Evolutionary conservation across 2,888 invertebrate genomes (phyloP).

Genomic region (Drosophila mimica): DNA sequence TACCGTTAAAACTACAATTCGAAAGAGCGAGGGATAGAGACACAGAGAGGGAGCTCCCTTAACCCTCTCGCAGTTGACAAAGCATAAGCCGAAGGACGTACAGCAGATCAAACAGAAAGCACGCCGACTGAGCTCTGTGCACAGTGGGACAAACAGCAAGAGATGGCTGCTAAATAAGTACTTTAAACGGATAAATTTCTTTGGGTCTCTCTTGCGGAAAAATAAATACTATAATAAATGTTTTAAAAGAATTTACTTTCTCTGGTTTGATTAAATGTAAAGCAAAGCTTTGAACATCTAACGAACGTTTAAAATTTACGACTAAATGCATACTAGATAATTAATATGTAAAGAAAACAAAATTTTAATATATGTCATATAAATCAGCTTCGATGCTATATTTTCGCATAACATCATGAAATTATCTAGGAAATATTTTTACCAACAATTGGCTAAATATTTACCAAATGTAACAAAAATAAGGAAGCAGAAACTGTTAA

Average conservation of each 20-base stretch:
- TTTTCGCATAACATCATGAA: no score
- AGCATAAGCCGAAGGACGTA: slow-evolving; percentile 45
- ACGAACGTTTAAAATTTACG: no score
- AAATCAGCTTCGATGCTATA: no score
- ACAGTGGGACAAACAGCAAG: not conserved
- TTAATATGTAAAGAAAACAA: not conserved
- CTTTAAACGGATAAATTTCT: no score
- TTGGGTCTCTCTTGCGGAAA: no score
- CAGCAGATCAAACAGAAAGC: slow-evolving; percentile 41
- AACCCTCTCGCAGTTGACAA: slow-evolving; percentile 28
- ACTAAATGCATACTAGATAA: not conserved
- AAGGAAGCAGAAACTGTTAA: not conserved
- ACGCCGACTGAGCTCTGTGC: slow-evolving; percentile 6
- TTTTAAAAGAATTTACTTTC: no score
- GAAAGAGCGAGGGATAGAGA: slow-evolving; percentile 3
- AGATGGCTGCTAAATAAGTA: not conserved
- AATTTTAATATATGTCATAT: not conserved
- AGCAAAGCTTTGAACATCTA: no score
- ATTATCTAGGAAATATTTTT: not conserved
- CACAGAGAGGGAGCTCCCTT: not conserved
- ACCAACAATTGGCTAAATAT: not conserved
- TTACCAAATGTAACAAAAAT: not conserved
- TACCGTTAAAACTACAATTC: slow-evolving; percentile 44
- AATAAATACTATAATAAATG: not conserved
- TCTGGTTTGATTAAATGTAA: not conserved